A percentile compares a stretch with the other conserved stretches of the same genome.
Evolutionary conservation across 2,888 invertebrate genomes (phyloP).

Genomic region (Ochropacha duplaris): DNA sequence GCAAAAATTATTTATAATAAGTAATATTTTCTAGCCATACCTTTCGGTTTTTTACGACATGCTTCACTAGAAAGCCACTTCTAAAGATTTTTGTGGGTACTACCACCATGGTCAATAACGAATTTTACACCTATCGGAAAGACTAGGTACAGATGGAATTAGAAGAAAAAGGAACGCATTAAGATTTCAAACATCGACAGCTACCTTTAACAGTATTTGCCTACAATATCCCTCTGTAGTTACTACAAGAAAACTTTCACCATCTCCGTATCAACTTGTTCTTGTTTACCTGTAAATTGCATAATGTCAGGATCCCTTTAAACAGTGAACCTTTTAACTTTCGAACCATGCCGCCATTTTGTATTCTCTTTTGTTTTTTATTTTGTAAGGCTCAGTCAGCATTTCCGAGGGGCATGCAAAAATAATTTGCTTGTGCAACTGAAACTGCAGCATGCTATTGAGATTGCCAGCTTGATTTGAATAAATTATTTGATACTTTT

Average conservation of each 20-base stretch:
- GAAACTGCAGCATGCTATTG: neutral
- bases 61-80: too few relatives aligned
- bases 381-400: neutral
- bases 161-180: too few relatives aligned
- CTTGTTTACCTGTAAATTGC: neutral
- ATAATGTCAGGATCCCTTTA: neutral
- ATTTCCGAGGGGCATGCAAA: neutral
- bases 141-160: too few relatives aligned
- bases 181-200: neutral
- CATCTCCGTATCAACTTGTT: neutral
- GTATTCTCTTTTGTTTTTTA: conserved; percentile 3
- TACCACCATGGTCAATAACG: too few relatives aligned
- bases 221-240: neutral
- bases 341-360: neutral
- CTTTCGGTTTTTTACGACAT: too few relatives aligned
- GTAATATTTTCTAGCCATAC: too few relatives aligned
- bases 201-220: neutral
- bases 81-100: too few relatives aligned
- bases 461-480: neutral
- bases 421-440: conserved; percentile 2
- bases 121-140: too few relatives aligned
- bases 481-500: conserved; percentile 1
- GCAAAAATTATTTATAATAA: too few relatives aligned
- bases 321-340: conserved; percentile 5
- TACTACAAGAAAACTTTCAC: neutral